phyloP scores from a whole-genome alignment of 2,113 vertebrate genomes.

The Pseudopipra pipra region DNA sequence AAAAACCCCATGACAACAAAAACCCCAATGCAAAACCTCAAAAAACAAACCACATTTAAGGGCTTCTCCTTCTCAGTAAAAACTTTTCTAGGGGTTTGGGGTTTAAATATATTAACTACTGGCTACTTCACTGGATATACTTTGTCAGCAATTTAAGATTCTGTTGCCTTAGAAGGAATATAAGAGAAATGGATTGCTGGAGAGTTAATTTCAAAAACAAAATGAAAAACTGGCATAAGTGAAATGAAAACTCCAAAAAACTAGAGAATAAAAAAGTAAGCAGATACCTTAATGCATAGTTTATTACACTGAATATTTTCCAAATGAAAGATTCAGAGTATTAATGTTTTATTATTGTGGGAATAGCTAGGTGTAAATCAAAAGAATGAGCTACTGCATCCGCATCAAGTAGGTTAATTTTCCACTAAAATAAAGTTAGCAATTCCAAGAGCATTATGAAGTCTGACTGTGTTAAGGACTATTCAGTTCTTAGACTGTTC shows the following conservation, averaged over 20 bases:
- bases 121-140: background rate
- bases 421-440: background rate
- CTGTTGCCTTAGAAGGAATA: background rate
- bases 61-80: background rate
- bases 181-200: background rate
- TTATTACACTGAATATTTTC: background rate
- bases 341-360: conserved; percentile 17
- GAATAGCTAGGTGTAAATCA: conserved; percentile 1
- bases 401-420: background rate
- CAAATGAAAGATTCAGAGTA: background rate
- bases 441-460: background rate
- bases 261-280: background rate
- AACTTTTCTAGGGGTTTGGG: background rate
- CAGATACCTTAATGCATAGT: background rate
- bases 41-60: background rate
- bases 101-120: background rate
- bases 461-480: background rate
- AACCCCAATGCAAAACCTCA: background rate
- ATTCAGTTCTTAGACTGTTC: background rate
- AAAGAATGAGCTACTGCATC: background rate
- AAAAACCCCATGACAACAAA: background rate
- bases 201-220: background rate
- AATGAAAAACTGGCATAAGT: background rate
- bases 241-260: background rate
- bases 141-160: background rate